A percentile compares a stretch with the other conserved stretches of the same genome.
Evolutionary conservation across 2,888 invertebrate genomes (phyloP).

Genomic region (Caenorhabditis sulstoni): DNA sequence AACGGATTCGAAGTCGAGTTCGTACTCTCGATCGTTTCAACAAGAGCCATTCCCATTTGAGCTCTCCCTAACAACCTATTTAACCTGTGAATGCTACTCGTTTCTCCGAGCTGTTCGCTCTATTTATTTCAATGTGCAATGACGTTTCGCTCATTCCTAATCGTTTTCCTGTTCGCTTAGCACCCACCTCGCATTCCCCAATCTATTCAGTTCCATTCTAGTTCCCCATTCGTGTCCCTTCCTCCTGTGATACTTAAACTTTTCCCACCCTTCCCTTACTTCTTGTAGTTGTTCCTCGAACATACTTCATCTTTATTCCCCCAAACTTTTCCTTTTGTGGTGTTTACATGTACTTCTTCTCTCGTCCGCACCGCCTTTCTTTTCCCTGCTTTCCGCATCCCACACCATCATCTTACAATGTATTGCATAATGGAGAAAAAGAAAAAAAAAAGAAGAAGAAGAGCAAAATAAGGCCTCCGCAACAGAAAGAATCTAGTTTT

Average conservation of each 20-base stretch:
- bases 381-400: conserved; percentile 6
- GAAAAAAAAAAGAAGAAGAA: conserved; percentile 26
- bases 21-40: conserved; percentile 72
- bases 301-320: conserved; percentile 21
- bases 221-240: conserved; percentile 12
- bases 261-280: not conserved
- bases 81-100: no score
- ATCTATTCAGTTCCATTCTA: conserved; percentile 6
- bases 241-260: conserved; percentile 32
- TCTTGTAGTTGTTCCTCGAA: conserved; percentile 21
- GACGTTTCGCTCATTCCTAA: conserved; percentile 9
- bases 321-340: not conserved
- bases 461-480: no score
- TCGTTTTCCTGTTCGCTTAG: not conserved
- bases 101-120: not conserved
- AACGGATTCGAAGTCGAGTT: conserved; percentile 75
- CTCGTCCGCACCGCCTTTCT: not conserved
- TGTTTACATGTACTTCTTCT: conserved; percentile 9
- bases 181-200: not conserved
- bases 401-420: conserved; percentile 18
- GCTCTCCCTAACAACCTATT: no score
- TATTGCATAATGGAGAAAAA: conserved; percentile 37
- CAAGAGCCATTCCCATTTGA: conserved; percentile 46
- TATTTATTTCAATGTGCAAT: conserved; percentile 5
- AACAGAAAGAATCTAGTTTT: conserved; percentile 3